Evolutionary conservation across 2,888 invertebrate species (phyloP), one percentile per base, ranked within the genome.

Genomic region (Augochlorella aurata): DNA sequence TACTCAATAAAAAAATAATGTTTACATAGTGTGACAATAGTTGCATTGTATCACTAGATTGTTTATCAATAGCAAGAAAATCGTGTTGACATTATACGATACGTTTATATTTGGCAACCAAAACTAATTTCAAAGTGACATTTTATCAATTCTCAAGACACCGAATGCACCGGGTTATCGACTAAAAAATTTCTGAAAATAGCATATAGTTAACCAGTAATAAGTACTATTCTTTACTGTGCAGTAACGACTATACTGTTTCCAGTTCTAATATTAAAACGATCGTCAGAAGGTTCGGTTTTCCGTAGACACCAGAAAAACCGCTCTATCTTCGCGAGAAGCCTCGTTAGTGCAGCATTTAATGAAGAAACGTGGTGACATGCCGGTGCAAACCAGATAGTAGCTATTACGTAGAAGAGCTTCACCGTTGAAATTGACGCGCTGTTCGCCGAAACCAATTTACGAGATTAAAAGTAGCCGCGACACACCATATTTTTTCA

Each of bases 391-490:
- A 67, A 50, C 63, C 49, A 47, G 67, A 68, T 63, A 63, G 21
- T 21, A 68, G 44, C 78, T 77, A 50, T 78, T 65, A 79, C 66
- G 45, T 16, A 16, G 68, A 49, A 50, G 49, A 71, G 45, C 21
- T 50, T 76, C 58, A 45, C 52, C 29, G 29, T 49, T 9, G 63
- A 54, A 44, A 82, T 77, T 82, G 71, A 45, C 63, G 75, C 74
- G 70, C 21, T 50, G 47, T 44, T 58, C 9, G 58, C 54, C 38
- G 65, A 73, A 44, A 80, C 77, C 79, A 87, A 87, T 88, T 82
- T 84, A 58, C 74, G 67, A 77, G 89, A 88, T 89, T 83, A 84
- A 88, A 85, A 81, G 74, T 66, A 58, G 79, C 54, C 18, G 49
- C 68, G 61, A 52, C 50, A 63, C 63, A 50, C 16, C 18, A 38